Conservation (phyloP, 2,797 vertebrate genomes). For the Poecilia velifera region DNA sequence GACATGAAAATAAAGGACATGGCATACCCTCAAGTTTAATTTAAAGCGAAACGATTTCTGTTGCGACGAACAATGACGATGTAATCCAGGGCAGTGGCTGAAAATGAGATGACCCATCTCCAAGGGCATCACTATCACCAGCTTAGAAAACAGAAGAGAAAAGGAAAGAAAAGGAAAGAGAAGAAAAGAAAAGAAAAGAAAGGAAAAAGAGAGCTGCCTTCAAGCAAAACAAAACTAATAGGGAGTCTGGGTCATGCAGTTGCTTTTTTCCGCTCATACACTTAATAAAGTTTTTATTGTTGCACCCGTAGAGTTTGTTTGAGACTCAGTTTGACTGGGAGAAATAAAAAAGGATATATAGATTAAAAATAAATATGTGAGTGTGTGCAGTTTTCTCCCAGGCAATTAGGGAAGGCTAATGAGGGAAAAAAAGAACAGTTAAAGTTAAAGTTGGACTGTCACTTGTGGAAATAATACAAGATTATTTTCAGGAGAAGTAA, state of each 20-base stretch:
- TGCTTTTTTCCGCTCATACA: constrained; percentile 16
- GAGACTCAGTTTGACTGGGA: constrained; percentile 1
- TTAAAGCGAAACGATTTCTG: constrained; percentile 17
- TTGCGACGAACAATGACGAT: constrained; percentile 26
- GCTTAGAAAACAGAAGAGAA: not conserved
- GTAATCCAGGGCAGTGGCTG: constrained; percentile 32
- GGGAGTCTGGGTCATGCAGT: not conserved
- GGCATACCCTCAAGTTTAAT: constrained; percentile 5
- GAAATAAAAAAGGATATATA: not conserved
- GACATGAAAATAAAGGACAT: constrained; percentile 10
- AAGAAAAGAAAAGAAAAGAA: not conserved
- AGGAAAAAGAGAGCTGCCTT: not conserved
- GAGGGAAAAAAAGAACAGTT: not conserved
- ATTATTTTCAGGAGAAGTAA: not conserved
- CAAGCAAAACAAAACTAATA: constrained; percentile 9
- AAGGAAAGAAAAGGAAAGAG: not conserved
- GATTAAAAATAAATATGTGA: not conserved
- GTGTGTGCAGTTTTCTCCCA: constrained; percentile 1
- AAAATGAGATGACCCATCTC: constrained; percentile 55
- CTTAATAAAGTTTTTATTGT: constrained; percentile 2
- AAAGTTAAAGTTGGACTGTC: not conserved
- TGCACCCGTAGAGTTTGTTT: not conserved
- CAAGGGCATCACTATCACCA: constrained; percentile 10
- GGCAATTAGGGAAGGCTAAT: constrained; percentile 5
- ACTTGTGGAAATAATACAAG: not conserved